A percentile compares a stretch with the other conserved stretches of the same genome.
Conservation (phyloP, 2,113 vertebrate species). For the Pimephales promelas region DNA sequence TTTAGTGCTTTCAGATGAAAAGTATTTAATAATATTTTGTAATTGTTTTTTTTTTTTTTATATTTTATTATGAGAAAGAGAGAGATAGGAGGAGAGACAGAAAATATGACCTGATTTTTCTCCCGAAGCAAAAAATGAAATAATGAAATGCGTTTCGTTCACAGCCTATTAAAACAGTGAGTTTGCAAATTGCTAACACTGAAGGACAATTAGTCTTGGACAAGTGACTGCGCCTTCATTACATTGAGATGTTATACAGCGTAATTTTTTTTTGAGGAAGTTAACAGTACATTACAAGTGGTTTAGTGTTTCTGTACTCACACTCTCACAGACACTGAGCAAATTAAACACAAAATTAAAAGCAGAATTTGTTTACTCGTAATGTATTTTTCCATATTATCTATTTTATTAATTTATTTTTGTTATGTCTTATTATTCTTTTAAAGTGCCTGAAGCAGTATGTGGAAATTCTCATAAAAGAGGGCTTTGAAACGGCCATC, state of each 20-base stretch:
- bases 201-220: conserved; percentile 40
- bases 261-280: conserved; percentile 11
- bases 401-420: background rate
- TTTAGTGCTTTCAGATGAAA: background rate
- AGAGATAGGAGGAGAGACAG: background rate
- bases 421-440: conserved; percentile 43
- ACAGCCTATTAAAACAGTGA: conserved; percentile 16
- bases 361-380: background rate
- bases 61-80: background rate
- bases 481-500: conserved; percentile 95
- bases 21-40: background rate
- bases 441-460: conserved; percentile 98
- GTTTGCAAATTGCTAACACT: background rate
- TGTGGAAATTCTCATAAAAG: conserved; percentile 96
- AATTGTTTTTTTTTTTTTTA: background rate
- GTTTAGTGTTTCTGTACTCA: background rate
- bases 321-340: background rate
- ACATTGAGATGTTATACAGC: conserved; percentile 15
- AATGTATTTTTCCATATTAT: conserved; percentile 1
- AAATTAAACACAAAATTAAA: conserved; percentile 5
- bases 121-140: background rate
- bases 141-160: background rate
- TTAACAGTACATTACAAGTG: conserved; percentile 28
- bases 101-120: background rate
- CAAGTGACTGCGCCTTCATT: conserved; percentile 5